Percentiles rank a stretch among this genome's conserved stretches.
Conservation (phyloP, 2,888 invertebrate species). For the Galerucella nymphaeae region DNA sequence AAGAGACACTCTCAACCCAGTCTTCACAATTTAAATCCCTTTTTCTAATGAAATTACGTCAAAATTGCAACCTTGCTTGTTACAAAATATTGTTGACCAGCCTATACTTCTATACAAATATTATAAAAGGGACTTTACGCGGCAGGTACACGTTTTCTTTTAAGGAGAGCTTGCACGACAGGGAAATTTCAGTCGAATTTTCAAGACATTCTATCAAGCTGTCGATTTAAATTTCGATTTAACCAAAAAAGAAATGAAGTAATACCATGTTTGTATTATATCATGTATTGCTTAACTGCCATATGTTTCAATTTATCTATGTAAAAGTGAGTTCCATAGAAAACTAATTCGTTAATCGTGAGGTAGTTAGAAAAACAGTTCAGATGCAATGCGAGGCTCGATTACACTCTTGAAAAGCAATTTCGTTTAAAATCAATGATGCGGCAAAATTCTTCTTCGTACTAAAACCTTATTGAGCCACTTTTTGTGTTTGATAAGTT, state of each 20-base stretch:
- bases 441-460: slow-evolving; percentile 41
- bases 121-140: no score
- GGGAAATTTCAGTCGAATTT: no score
- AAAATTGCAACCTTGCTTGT: no score
- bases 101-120: no score
- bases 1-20: no score
- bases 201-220: no score
- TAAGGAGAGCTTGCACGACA: no score
- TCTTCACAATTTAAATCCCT: no score
- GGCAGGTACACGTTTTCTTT: no score
- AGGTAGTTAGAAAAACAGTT: slow-evolving; percentile 32
- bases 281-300: not conserved
- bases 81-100: not conserved
- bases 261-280: not conserved
- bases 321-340: slow-evolving; percentile 2
- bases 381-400: slow-evolving; percentile 28
- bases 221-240: not conserved
- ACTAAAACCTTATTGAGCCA: slow-evolving; percentile 42
- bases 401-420: slow-evolving; percentile 41
- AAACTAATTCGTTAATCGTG: slow-evolving; percentile 25
- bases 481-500: slow-evolving; percentile 42
- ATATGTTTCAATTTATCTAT: not conserved
- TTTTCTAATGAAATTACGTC: not conserved
- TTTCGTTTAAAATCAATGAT: slow-evolving; percentile 41
- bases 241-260: not conserved